phyloP scores from a whole-genome alignment of 2,113 vertebrate genomes.

The Delphinus delphis region DNA sequence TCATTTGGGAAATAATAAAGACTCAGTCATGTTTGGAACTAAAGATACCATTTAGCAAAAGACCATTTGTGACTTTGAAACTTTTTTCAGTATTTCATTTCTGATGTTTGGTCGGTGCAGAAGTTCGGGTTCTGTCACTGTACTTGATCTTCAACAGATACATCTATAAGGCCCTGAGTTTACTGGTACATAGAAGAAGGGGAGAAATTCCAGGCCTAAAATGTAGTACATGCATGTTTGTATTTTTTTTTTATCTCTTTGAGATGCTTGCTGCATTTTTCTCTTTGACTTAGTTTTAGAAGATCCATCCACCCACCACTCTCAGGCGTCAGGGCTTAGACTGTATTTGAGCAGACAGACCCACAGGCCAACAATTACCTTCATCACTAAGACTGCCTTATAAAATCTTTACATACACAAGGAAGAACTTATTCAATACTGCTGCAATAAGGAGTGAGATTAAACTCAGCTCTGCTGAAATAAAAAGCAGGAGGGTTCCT shows the following conservation, averaged over 20 bases:
- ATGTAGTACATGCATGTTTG: accelerated
- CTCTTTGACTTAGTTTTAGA: background rate
- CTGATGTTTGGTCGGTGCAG: no score
- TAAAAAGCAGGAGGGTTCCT: background rate
- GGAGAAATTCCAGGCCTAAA: no score
- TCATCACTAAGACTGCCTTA: background rate
- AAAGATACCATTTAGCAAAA: background rate
- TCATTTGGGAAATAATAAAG: background rate
- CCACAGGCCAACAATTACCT: background rate
- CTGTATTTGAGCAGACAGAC: accelerated
- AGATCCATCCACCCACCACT: background rate
- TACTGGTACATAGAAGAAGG: accelerated
- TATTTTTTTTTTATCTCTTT: background rate
- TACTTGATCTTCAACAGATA: background rate
- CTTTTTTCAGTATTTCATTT: background rate
- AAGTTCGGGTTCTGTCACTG: background rate
- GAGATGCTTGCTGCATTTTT: background rate
- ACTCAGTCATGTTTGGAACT: no score
- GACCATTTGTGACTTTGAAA: no score
- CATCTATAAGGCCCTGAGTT: accelerated
- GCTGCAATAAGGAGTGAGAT: accelerated
- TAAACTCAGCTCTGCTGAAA: background rate
- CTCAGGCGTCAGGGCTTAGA: background rate
- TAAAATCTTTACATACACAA: background rate
- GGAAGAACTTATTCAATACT: background rate